Conservation (phyloP, 2,113 vertebrate species). For the Damaliscus lunatus region DNA sequence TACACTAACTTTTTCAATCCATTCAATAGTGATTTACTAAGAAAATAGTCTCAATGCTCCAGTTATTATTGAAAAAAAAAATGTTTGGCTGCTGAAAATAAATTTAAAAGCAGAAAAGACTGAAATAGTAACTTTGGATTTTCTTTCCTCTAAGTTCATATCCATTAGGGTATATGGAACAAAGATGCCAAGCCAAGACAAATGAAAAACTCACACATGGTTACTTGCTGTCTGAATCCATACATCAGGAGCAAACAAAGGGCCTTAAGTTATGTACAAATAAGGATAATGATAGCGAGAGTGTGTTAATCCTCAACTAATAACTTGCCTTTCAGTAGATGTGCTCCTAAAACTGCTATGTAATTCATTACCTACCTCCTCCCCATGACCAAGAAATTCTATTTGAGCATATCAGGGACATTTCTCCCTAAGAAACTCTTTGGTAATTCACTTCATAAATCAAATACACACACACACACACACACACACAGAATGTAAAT, state of each 20-base stretch:
- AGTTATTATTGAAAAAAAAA: constrained; percentile 15
- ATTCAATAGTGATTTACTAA: background rate
- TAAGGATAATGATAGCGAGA: constrained; percentile 2
- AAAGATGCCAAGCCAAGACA: constrained; percentile 21
- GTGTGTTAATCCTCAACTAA: background rate
- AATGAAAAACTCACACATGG: background rate
- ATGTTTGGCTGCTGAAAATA: constrained; percentile 1
- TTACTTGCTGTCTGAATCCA: background rate
- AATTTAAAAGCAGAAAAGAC: constrained; percentile 9
- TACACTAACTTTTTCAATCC: background rate
- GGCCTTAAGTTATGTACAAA: background rate
- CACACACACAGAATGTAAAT: background rate
- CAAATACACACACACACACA: background rate
- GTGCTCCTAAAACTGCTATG: background rate
- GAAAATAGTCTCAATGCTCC: background rate
- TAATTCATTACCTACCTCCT: background rate
- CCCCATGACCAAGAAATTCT: background rate
- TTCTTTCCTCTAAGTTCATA: constrained; percentile 1
- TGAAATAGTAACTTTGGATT: background rate
- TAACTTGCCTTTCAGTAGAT: background rate
- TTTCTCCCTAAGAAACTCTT: constrained; percentile 3
- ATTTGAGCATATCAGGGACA: constrained; percentile 18
- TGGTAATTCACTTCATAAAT: constrained; percentile 10
- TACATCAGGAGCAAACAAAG: background rate
- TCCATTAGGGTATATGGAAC: background rate